These are phyloP conservation scores for Hydractinia echinata DNA, from an alignment of 30 jellyfish, hydroid and myxozoan genomes.

Conservation along the genomic window DNA sequence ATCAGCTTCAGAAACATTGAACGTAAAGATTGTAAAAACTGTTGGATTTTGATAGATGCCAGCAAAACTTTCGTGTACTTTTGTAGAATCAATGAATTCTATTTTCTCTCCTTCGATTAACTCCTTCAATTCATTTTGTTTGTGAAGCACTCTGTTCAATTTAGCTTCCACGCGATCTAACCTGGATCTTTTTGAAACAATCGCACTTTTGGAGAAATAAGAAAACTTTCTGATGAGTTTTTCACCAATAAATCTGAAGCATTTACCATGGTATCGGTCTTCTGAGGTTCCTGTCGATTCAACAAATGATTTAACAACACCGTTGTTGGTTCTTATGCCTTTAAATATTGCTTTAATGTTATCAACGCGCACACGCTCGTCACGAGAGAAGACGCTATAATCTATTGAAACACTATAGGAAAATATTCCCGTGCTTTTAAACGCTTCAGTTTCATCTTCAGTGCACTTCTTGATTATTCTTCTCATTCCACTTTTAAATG, in stretches of 20 bases:
- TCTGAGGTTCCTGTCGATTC: constrained; percentile 34
- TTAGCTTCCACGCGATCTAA: neutral
- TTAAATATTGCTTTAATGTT: constrained; percentile 21
- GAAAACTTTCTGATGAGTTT: constrained; percentile 17
- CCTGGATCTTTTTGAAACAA: neutral
- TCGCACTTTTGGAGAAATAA: constrained; percentile 25
- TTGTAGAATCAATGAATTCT: constrained; percentile 10
- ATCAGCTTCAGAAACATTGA: neutral
- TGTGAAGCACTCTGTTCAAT: neutral
- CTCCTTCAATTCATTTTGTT: neutral
- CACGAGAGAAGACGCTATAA: neutral
- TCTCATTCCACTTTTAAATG: neutral
- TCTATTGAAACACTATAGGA: constrained; percentile 14
- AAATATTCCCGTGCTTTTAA: neutral
- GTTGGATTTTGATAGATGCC: constrained; percentile 27
- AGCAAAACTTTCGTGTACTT: constrained; percentile 18
- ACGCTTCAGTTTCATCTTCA: neutral
- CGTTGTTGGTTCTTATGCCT: constrained; percentile 22
- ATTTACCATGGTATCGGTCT: constrained; percentile 29
- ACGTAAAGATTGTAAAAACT: constrained; percentile 5
- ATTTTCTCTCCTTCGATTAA: neutral
- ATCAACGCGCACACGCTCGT: constrained; percentile 34
- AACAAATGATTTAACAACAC: constrained; percentile 19
- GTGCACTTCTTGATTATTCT: neutral
- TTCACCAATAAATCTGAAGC: constrained; percentile 33